Conservation (phyloP, 2,113 vertebrate genomes). For the Ibidorhyncha struthersii region DNA sequence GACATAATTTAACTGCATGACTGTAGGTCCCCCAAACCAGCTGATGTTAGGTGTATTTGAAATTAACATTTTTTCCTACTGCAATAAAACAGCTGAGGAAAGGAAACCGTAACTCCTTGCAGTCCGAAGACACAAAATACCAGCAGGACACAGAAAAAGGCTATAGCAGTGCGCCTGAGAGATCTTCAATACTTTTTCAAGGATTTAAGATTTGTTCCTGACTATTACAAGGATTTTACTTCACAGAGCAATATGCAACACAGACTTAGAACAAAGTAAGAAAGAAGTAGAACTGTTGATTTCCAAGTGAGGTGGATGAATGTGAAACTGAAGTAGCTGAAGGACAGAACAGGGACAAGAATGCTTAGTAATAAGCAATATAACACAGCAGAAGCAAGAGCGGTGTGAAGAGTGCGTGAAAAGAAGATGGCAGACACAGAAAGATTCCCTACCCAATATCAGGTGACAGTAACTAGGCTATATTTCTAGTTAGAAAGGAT, state of each 20-base stretch:
- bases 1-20: background rate
- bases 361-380: background rate
- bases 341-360: background rate
- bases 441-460: background rate
- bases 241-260: background rate
- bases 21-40: background rate
- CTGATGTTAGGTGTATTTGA: background rate
- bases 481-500: background rate
- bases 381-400: background rate
- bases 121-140: background rate
- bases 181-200: background rate
- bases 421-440: background rate
- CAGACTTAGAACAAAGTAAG: background rate
- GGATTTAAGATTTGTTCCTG: background rate
- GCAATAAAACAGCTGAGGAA: background rate
- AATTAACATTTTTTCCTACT: conserved; percentile 14
- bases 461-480: background rate
- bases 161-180: background rate
- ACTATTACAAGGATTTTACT: background rate
- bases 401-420: background rate
- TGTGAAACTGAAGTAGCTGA: background rate
- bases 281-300: background rate
- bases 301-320: background rate
- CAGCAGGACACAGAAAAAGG: background rate
- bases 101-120: background rate